phyloP scores from a whole-genome alignment of 2,113 vertebrate species.

The Lasiurus borealis region DNA sequence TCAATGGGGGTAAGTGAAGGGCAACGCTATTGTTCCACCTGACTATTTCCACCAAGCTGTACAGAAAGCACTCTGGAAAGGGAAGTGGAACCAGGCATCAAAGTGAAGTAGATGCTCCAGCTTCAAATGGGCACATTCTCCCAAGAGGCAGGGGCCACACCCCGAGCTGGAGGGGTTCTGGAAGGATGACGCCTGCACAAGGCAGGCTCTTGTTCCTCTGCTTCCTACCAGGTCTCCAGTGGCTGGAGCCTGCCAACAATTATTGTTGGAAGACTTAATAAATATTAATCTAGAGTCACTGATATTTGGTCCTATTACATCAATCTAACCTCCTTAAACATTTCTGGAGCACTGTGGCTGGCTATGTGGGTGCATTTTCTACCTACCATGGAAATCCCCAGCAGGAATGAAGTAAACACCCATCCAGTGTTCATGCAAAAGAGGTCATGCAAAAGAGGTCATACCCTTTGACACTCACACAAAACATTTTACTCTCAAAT shows the following conservation, averaged over 20 bases:
- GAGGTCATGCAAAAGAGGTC: not conserved
- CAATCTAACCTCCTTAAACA: not conserved
- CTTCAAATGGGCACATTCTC: not conserved
- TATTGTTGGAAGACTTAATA: not conserved
- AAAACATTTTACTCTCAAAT: constrained; percentile 8
- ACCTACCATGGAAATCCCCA: not conserved
- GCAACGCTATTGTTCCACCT: not conserved
- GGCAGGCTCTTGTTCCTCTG: not conserved
- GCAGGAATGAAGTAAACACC: not conserved
- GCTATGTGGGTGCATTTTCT: not conserved
- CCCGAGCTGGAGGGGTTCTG: rapidly evolving
- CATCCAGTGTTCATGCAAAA: not conserved
- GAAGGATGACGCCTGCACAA: not conserved
- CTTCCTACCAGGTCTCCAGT: not conserved
- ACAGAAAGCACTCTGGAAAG: not conserved
- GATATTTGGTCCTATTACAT: not conserved
- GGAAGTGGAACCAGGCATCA: not conserved
- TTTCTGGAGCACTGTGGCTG: not conserved
- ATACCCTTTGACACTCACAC: not conserved
- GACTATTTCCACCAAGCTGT: not conserved
- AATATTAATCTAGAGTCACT: not conserved
- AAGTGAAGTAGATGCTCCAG: not conserved
- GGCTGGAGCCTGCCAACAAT: not conserved
- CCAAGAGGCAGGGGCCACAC: not conserved
- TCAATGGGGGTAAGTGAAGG: not conserved